Percentiles rank a stretch among this genome's conserved stretches.
Conservation (phyloP, 2,113 vertebrate species). For the Setophaga kirtlandii region DNA sequence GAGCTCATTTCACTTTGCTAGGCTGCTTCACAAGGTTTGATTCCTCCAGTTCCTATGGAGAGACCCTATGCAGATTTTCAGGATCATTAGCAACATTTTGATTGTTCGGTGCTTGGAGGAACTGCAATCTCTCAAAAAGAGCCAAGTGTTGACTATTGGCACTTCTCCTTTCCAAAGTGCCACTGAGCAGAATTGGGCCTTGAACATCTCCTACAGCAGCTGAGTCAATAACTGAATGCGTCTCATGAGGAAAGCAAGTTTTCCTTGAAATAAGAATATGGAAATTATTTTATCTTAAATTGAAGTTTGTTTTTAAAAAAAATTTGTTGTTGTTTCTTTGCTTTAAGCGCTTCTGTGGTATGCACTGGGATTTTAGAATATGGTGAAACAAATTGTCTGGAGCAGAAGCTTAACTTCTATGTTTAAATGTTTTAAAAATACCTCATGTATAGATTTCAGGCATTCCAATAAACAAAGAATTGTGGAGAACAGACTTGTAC, state of each 20-base stretch:
- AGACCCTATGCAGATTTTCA: neutral
- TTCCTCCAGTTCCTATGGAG: neutral
- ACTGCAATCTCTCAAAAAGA: neutral
- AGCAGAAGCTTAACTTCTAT: slow-evolving; percentile 50
- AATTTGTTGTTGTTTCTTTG: neutral
- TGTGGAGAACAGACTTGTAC: slow-evolving; percentile 52
- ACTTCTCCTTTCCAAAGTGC: neutral
- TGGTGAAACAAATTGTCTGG: slow-evolving; percentile 13
- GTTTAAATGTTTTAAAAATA: slow-evolving; percentile 68
- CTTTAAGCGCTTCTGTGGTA: slow-evolving; percentile 3
- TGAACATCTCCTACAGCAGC: neutral
- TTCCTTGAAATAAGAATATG: neutral
- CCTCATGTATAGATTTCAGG: slow-evolving; percentile 59
- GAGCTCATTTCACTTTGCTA: neutral
- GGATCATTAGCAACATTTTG: neutral
- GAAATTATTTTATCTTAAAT: neutral
- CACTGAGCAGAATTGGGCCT: neutral
- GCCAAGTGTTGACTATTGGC: neutral
- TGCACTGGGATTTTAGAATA: neutral
- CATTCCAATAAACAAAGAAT: slow-evolving; percentile 66
- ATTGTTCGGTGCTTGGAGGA: neutral
- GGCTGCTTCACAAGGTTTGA: neutral
- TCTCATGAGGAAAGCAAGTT: neutral
- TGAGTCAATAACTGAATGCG: neutral
- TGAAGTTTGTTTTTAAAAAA: neutral